Percentiles rank a stretch among this genome's conserved stretches.
phyloP scores from a whole-genome alignment of 64 coral and sea anemone genomes.

The Stylophora pistillata region DNA sequence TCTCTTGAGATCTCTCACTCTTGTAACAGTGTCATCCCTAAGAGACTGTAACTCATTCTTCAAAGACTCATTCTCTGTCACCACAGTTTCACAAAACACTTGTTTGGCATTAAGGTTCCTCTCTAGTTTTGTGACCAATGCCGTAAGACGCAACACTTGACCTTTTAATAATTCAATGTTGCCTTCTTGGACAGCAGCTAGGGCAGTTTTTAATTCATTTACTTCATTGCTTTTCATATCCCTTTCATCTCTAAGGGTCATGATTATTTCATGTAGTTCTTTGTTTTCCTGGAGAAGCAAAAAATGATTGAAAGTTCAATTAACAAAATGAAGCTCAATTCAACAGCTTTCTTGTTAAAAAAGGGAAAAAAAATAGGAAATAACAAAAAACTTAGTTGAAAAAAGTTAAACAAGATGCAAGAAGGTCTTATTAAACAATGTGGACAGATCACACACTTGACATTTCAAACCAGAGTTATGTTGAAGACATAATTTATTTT shows the following conservation, averaged over 20 bases:
- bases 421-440: no score
- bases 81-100: conserved; percentile 69
- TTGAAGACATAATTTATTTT: no score
- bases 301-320: background rate
- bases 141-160: conserved; percentile 52
- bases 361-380: no score
- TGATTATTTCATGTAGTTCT: conserved; percentile 85
- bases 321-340: background rate
- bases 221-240: conserved; percentile 50
- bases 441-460: no score
- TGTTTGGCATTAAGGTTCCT: conserved; percentile 85
- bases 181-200: conserved; percentile 60
- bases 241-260: conserved; percentile 69
- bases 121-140: conserved; percentile 46
- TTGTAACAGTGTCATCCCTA: conserved; percentile 62
- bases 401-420: no score
- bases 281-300: conserved; percentile 64
- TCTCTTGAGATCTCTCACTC: conserved; percentile 68
- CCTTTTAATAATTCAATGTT: conserved; percentile 33
- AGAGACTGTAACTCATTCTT: conserved; percentile 67
- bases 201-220: conserved; percentile 44
- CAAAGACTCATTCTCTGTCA: conserved; percentile 74
- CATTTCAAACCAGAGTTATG: no score
- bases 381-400: no score
- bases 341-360: no score